Conservation (phyloP, 2,888 invertebrate species). For the Eupithecia exiguata region DNA sequence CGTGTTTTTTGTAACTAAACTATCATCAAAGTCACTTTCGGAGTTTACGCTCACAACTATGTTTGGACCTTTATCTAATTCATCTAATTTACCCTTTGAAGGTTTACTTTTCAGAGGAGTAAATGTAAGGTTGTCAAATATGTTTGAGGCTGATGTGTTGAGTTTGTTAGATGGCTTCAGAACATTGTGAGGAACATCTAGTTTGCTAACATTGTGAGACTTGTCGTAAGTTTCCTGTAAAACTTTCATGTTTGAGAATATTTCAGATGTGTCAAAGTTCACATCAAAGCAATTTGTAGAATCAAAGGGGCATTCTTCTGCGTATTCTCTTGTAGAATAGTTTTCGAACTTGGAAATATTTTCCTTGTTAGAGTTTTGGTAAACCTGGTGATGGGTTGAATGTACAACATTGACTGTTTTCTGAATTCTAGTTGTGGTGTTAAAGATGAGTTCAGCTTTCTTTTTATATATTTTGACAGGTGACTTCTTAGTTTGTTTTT, state of each 20-base stretch:
- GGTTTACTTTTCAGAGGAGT: slow-evolving; percentile 68
- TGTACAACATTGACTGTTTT: slow-evolving; percentile 61
- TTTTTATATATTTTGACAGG: slow-evolving; percentile 71
- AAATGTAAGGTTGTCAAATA: slow-evolving; percentile 75
- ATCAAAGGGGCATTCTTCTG: slow-evolving; percentile 70
- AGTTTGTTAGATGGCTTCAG: slow-evolving; percentile 69
- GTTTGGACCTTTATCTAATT: slow-evolving; percentile 69
- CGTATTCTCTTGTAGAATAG: slow-evolving; percentile 53
- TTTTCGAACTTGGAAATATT: slow-evolving; percentile 58
- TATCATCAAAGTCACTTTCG: slow-evolving; percentile 73
- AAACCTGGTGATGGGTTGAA: slow-evolving; percentile 56
- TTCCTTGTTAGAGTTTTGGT: slow-evolving; percentile 61
- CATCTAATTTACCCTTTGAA: slow-evolving; percentile 56
- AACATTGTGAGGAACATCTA: slow-evolving; percentile 55
- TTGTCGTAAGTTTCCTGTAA: slow-evolving; percentile 72
- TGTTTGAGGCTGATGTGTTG: slow-evolving; percentile 55
- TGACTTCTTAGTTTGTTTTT: slow-evolving; percentile 71
- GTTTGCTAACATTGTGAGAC: slow-evolving; percentile 48
- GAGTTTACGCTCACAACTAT: slow-evolving; percentile 71
- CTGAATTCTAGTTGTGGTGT: slow-evolving; percentile 59
- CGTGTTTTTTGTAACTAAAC: slow-evolving; percentile 59
- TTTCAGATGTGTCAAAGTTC: slow-evolving; percentile 72
- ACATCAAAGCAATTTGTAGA: slow-evolving; percentile 63
- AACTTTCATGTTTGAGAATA: slow-evolving; percentile 68
- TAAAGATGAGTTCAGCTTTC: slow-evolving; percentile 65